phyloP scores from a whole-genome alignment of 2,797 vertebrate species.

The Scyliorhinus canicula region DNA sequence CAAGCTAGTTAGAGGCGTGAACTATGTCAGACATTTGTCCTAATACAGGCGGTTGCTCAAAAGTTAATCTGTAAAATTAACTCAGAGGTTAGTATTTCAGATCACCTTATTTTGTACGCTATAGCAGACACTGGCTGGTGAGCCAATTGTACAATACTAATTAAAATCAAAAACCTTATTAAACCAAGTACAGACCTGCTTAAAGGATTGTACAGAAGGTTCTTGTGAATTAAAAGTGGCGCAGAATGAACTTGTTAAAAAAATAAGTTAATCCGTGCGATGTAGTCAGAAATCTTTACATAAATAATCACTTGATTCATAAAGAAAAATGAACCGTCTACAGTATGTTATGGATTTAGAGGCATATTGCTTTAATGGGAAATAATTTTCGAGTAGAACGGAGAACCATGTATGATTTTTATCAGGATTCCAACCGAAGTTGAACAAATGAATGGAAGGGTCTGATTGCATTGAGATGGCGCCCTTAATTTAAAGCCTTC shows the following conservation, averaged over 20 bases:
- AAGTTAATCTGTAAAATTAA: constrained; percentile 25
- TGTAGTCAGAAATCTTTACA: not conserved
- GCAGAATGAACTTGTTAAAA: not conserved
- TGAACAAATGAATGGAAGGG: not conserved
- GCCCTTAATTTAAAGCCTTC: not conserved
- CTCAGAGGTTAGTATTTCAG: not conserved
- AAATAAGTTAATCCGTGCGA: not conserved
- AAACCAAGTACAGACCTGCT: not conserved
- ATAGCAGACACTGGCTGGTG: not conserved
- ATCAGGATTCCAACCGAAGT: not conserved
- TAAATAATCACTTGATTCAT: not conserved
- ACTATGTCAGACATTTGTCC: not conserved
- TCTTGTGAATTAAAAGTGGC: not conserved
- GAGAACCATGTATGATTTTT: too few relatives aligned
- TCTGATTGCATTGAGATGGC: too few relatives aligned
- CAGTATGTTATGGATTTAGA: not conserved
- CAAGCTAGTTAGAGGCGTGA: not conserved
- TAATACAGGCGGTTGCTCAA: not conserved
- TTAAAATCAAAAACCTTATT: constrained; percentile 15
- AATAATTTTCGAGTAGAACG: not conserved
- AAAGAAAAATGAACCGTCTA: not conserved
- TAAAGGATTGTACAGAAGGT: not conserved
- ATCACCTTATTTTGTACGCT: not conserved
- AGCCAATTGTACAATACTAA: not conserved
- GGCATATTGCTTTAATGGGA: not conserved